phyloP scores from a whole-genome alignment of 1,140 invertebrate genomes.

The Ladona fulva region DNA sequence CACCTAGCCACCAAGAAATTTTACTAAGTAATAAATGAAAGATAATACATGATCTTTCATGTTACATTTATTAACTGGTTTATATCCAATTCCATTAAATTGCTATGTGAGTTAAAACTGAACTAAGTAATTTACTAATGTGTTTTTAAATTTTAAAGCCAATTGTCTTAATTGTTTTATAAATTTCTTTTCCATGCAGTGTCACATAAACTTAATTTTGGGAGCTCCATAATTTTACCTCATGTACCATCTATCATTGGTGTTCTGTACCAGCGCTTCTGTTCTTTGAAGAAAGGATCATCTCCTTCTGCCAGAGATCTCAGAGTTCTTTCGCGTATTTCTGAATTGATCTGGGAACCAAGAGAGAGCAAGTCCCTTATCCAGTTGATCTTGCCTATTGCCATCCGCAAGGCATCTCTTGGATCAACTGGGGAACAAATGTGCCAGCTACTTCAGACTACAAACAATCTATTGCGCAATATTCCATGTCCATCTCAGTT shows the following conservation, averaged over 20 bases:
- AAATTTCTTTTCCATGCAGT: background rate
- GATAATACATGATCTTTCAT: no score
- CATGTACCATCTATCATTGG: constrained; percentile 61
- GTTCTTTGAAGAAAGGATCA: constrained; percentile 44
- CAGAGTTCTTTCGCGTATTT: constrained; percentile 67
- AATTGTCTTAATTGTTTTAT: no score
- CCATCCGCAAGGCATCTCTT: constrained; percentile 48
- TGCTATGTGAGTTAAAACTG: no score
- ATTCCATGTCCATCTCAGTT: constrained; percentile 54
- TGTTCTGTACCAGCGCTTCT: constrained; percentile 54
- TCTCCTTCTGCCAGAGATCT: constrained; percentile 58
- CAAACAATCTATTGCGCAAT: constrained; percentile 62
- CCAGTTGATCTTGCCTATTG: constrained; percentile 60
- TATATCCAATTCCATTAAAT: no score
- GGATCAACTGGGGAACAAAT: constrained; percentile 46
- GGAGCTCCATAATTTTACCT: constrained; percentile 60
- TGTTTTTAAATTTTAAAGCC: no score
- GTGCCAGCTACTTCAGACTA: constrained; percentile 55
- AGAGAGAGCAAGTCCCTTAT: constrained; percentile 58
- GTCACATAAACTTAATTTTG: constrained; percentile 49
- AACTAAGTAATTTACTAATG: no score
- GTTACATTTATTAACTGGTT: no score
- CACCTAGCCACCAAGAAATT: no score
- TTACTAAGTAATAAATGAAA: no score
- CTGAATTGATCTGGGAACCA: constrained; percentile 56